phyloP scores from a whole-genome alignment of 1,140 invertebrate species.

The Achatina immaculata region DNA sequence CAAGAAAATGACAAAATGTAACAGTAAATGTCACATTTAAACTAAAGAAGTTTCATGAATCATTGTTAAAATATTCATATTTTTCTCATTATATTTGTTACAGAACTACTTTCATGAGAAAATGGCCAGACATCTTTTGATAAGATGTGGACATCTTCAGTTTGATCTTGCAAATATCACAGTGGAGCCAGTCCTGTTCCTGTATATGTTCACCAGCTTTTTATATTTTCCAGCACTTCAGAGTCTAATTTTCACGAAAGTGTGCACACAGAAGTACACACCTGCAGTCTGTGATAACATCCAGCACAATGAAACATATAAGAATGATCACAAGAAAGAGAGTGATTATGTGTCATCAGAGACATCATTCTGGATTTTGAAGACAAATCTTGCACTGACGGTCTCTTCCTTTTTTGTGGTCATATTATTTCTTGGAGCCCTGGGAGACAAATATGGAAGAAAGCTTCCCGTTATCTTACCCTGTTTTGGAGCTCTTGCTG shows the following conservation, averaged over 20 bases:
- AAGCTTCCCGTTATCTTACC: slow-evolving; percentile 88
- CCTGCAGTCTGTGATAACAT: slow-evolving; percentile 56
- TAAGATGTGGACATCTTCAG: slow-evolving; percentile 22
- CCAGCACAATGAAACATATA: slow-evolving; percentile 46
- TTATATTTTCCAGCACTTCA: slow-evolving; percentile 71
- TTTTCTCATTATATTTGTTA: not conserved
- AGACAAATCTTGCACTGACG: slow-evolving; percentile 68
- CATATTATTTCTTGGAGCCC: slow-evolving; percentile 75
- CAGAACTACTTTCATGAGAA: not conserved
- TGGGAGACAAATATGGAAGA: slow-evolving; percentile 80
- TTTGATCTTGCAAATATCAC: slow-evolving; percentile 56
- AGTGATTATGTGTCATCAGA: slow-evolving; percentile 64
- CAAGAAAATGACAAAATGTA: too few relatives aligned
- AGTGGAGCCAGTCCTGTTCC: slow-evolving; percentile 73
- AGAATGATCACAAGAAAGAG: slow-evolving; percentile 52
- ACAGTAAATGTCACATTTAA: too few relatives aligned
- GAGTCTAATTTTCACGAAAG: slow-evolving; percentile 71
- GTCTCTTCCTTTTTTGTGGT: slow-evolving; percentile 70
- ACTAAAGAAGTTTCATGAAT: too few relatives aligned
- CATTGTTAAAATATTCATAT: too few relatives aligned
- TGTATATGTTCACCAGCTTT: slow-evolving; percentile 73
- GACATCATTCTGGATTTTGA: slow-evolving; percentile 69
- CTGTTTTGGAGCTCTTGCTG: slow-evolving; percentile 84
- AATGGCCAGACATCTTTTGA: slow-evolving; percentile 20
- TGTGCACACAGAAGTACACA: slow-evolving; percentile 63